Conservation (phyloP, 1,140 invertebrate species). For the Drosophila teissieri region DNA sequence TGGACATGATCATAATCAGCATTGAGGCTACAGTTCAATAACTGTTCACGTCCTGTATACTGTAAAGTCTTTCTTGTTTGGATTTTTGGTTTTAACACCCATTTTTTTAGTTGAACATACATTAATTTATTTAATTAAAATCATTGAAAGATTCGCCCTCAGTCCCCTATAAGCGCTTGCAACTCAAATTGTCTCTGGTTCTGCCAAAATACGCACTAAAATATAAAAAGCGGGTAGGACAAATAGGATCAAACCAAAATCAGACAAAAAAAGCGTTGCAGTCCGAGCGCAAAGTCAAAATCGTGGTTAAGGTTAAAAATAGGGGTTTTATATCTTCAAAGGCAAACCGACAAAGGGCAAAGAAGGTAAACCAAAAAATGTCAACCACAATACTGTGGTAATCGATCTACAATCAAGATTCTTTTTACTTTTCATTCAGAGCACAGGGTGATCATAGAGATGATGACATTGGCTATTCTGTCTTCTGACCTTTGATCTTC, state of each 20-base stretch:
- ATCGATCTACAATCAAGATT: slow-evolving; percentile 34
- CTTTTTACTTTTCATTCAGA: slow-evolving; percentile 48
- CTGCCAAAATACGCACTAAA: too few relatives aligned
- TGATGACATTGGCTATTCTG: slow-evolving; percentile 53
- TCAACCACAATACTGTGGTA: slow-evolving; percentile 71
- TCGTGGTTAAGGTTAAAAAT: slow-evolving; percentile 17
- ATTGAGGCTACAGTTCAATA: slow-evolving; percentile 1
- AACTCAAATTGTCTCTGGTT: background rate
- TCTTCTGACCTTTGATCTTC: slow-evolving; percentile 45
- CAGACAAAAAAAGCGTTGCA: slow-evolving; percentile 8
- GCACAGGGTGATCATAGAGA: slow-evolving; percentile 43
- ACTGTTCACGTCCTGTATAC: background rate
- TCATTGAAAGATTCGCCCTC: too few relatives aligned
- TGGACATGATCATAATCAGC: slow-evolving; percentile 14
- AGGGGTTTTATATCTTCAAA: slow-evolving; percentile 56
- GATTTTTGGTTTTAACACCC: too few relatives aligned
- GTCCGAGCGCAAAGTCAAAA: slow-evolving; percentile 24
- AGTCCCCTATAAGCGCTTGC: too few relatives aligned
- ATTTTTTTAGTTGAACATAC: too few relatives aligned
- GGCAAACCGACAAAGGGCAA: slow-evolving; percentile 58
- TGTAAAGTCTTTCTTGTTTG: too few relatives aligned
- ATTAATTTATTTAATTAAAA: too few relatives aligned
- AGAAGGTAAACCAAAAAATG: slow-evolving; percentile 50
- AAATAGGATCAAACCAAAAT: slow-evolving; percentile 29
- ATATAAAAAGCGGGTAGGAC: too few relatives aligned